Conservation (phyloP, 2,888 invertebrate genomes). For the Ennomos fuscantarius region DNA sequence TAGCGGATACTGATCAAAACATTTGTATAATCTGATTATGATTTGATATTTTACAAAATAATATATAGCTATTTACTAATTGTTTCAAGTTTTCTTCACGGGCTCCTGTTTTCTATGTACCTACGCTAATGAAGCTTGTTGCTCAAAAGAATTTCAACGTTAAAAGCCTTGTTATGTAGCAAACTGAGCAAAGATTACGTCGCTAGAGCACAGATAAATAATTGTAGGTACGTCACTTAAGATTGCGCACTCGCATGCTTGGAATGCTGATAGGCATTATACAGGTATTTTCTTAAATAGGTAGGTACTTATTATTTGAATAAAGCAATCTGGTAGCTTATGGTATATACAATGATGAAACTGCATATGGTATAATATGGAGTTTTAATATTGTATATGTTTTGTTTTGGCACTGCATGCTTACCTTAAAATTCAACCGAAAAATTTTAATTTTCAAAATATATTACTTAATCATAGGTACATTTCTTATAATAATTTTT, state of each 20-base stretch:
- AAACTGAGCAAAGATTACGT: slow-evolving; percentile 53
- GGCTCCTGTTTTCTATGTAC: not conserved
- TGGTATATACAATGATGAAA: too few relatives aligned
- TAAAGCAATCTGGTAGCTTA: not conserved
- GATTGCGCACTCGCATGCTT: slow-evolving; percentile 33
- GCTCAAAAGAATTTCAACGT: slow-evolving; percentile 22
- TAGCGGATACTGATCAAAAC: too few relatives aligned
- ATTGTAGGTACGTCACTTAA: slow-evolving; percentile 31
- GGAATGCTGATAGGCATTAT: slow-evolving; percentile 25
- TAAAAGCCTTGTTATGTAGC: slow-evolving; percentile 52
- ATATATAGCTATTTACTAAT: too few relatives aligned
- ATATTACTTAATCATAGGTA: too few relatives aligned
- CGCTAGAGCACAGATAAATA: slow-evolving; percentile 8
- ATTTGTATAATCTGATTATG: too few relatives aligned
- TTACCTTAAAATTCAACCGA: not conserved
- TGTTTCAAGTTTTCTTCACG: too few relatives aligned
- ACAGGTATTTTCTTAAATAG: not conserved
- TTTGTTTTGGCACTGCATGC: not conserved
- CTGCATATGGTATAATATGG: too few relatives aligned
- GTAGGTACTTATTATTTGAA: not conserved
- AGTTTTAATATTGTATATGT: too few relatives aligned
- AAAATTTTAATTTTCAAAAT: too few relatives aligned
- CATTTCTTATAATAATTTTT: too few relatives aligned
- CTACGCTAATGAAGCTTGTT: not conserved
- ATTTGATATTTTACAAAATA: too few relatives aligned